Evolutionary conservation across 30 jellyfish, hydroid and myxozoan genomes (phyloP).

Genomic region (Haliclystus octoradiatus): DNA sequence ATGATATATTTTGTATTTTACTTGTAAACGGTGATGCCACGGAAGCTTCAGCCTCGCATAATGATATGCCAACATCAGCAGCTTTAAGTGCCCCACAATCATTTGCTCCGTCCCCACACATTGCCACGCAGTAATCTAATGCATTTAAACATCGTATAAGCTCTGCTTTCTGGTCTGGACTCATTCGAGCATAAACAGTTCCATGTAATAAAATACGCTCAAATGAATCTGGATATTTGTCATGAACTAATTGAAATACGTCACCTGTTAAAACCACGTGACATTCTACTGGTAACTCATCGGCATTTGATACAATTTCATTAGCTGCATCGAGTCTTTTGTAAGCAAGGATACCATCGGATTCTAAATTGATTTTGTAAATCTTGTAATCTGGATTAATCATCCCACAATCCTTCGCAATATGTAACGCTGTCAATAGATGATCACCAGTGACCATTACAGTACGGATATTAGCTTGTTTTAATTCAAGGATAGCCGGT

Average conservation of each 20-base stretch:
- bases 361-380: too few species aligned
- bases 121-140: constrained; percentile 41
- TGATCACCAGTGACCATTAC: constrained; percentile 59
- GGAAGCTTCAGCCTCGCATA: constrained; percentile 44
- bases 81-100: constrained; percentile 54
- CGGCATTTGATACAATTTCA: neutral
- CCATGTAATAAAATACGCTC: constrained; percentile 7
- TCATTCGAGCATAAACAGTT: constrained; percentile 32
- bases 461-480: constrained; percentile 25
- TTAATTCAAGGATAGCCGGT: constrained; percentile 4
- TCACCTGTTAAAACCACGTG: neutral
- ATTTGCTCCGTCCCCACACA: constrained; percentile 70
- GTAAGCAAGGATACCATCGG: neutral
- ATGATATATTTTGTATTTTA: constrained; percentile 15
- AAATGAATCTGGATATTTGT: neutral
- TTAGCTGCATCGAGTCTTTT: neutral
- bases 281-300: neutral
- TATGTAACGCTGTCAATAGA: constrained; percentile 28
- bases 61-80: constrained; percentile 46
- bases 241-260: neutral
- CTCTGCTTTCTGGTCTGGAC: constrained; percentile 36
- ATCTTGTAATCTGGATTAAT: neutral
- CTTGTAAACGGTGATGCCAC: constrained; percentile 44
- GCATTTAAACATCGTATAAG: constrained; percentile 23
- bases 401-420: constrained; percentile 20